These are phyloP conservation scores for Cephalophus harveyi DNA, from an alignment of 2,113 vertebrate species.

Conservation along the genomic window DNA sequence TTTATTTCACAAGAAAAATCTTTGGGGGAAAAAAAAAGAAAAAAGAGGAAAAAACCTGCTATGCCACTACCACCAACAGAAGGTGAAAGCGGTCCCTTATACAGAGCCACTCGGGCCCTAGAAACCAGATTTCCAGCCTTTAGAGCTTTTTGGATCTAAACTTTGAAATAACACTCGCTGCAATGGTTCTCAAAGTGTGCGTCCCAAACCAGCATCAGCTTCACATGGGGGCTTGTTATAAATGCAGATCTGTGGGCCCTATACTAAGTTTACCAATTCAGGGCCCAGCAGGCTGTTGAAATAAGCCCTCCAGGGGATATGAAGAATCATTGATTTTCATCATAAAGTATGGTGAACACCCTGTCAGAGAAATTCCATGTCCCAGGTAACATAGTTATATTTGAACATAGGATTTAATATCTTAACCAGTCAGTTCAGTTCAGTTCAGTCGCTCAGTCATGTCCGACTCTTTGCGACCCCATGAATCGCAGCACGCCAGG, in stretches of 20 bases:
- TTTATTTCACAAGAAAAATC: neutral
- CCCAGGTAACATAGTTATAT: neutral
- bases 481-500: too few species aligned
- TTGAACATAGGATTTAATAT: neutral
- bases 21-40: neutral
- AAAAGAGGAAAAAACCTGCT: neutral
- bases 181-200: neutral
- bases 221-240: neutral
- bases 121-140: neutral
- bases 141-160: neutral
- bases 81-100: accelerated
- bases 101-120: neutral
- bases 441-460: too few species aligned
- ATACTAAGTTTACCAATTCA: neutral
- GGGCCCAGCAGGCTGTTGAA: neutral
- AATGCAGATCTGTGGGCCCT: too few species aligned
- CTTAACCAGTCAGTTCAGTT: neutral
- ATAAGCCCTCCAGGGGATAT: neutral
- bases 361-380: neutral
- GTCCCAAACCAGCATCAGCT: neutral
- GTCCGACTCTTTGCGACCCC: too few species aligned
- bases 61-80: neutral
- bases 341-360: accelerated
- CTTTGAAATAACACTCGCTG: neutral
- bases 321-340: neutral